A percentile compares a stretch with the other conserved stretches of the same genome.
phyloP scores from a whole-genome alignment of 1,140 invertebrate species.

The Drosophila persimilis region DNA sequence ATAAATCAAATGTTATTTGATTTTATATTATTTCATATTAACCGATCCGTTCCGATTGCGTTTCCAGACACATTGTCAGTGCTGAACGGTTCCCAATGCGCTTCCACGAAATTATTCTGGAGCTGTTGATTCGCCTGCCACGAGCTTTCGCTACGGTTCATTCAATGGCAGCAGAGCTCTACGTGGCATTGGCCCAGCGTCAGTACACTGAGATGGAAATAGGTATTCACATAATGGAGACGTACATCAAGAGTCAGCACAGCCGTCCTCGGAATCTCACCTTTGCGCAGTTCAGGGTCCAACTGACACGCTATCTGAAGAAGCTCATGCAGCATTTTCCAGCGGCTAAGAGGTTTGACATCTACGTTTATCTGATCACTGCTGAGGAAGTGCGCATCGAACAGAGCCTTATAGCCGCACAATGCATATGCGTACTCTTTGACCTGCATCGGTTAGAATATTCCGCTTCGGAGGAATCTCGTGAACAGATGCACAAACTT shows the following conservation, averaged over 20 bases:
- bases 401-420: conserved; percentile 44
- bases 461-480: background rate
- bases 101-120: conserved; percentile 47
- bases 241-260: conserved; percentile 32
- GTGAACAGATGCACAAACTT: conserved; percentile 31
- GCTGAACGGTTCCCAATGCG: conserved; percentile 43
- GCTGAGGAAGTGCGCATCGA: conserved; percentile 23
- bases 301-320: conserved; percentile 30
- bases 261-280: conserved; percentile 1
- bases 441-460: conserved; percentile 33
- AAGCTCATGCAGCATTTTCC: conserved; percentile 27
- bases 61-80: conserved; percentile 42
- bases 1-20: too few species aligned
- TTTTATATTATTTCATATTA: too few species aligned
- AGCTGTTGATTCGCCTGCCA: conserved; percentile 33
- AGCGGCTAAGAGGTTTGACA: conserved; percentile 24
- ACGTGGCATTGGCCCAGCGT: conserved; percentile 46
- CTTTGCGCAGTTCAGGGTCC: conserved; percentile 20
- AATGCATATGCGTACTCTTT: conserved; percentile 39
- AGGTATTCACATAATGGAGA: conserved; percentile 52
- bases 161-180: conserved; percentile 40
- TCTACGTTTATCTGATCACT: conserved; percentile 24
- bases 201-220: conserved; percentile 34
- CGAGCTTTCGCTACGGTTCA: background rate
- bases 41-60: too few species aligned